These are phyloP conservation scores for Arrhopalites spinosus DNA, from an alignment of 2,888 invertebrate species.

Conservation along the genomic window DNA sequence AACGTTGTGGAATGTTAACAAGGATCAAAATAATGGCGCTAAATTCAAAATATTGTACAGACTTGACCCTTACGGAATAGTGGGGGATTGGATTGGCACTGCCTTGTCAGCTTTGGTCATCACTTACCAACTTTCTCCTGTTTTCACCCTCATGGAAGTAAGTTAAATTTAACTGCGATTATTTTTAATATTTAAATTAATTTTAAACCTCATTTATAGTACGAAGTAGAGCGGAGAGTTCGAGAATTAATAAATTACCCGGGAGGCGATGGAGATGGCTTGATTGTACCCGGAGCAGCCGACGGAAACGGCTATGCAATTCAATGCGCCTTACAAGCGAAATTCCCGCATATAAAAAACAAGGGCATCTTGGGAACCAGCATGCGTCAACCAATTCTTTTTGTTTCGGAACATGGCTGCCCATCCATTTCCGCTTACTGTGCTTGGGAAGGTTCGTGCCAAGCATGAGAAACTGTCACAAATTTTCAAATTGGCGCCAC, in stretches of 20 bases:
- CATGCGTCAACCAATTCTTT: background rate
- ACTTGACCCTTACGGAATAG: conserved; percentile 36
- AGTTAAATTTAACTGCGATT: too few species aligned
- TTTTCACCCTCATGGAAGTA: conserved; percentile 40
- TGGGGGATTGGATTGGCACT: conserved; percentile 38
- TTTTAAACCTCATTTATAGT: background rate
- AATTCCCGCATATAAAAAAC: background rate
- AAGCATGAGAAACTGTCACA: too few species aligned
- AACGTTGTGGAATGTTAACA: background rate
- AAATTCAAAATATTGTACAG: background rate
- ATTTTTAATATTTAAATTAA: too few species aligned
- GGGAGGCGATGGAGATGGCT: conserved; percentile 6
- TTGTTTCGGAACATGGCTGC: conserved; percentile 6
- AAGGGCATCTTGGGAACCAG: conserved; percentile 5
- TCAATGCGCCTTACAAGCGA: conserved; percentile 8
- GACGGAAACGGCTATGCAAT: conserved; percentile 10
- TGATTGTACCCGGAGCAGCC: background rate
- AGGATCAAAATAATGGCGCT: background rate
- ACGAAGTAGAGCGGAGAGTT: background rate
- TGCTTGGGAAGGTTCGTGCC: conserved; percentile 18
- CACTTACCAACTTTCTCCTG: conserved; percentile 31
- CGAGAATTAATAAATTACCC: background rate
- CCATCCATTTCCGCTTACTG: background rate
- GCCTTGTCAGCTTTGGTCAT: conserved; percentile 20
- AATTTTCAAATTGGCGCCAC: background rate